Evolutionary conservation across 1,140 invertebrate species (phyloP).

Genomic region (Cryptotermes secundus): DNA sequence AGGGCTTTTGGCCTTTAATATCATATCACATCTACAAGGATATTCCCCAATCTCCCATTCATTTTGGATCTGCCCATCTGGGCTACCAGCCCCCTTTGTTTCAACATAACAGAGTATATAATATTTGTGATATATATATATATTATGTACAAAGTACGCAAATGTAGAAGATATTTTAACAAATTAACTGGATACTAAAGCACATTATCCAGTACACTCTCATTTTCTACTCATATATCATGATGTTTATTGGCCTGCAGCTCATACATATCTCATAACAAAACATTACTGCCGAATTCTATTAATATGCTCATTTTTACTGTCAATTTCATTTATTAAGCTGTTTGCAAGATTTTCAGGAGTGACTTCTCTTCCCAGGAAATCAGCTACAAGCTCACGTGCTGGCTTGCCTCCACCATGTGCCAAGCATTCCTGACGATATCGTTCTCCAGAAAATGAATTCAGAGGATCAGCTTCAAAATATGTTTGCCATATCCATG

Average conservation of each 20-base stretch:
- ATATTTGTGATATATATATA: background rate
- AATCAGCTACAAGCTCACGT: conserved; percentile 68
- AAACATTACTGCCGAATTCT: background rate
- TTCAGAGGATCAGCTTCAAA: conserved; percentile 84
- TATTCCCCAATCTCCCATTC: too few species aligned
- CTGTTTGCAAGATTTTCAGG: conserved; percentile 55
- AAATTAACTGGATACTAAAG: too few species aligned
- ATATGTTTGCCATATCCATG: conserved; percentile 88
- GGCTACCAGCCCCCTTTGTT: too few species aligned
- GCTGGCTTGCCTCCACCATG: conserved; percentile 89
- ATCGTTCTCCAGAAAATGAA: conserved; percentile 71
- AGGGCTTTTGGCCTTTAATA: too few species aligned
- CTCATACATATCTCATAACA: background rate
- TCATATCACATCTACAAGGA: too few species aligned
- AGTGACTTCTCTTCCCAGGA: conserved; percentile 67
- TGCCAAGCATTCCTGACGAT: conserved; percentile 72
- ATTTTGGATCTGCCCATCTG: too few species aligned
- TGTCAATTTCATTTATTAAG: conserved; percentile 53
- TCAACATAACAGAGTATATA: background rate
- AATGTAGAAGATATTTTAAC: background rate
- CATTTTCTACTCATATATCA: too few species aligned
- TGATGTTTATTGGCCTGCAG: too few species aligned
- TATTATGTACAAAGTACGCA: background rate
- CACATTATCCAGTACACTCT: too few species aligned
- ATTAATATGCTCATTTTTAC: conserved; percentile 25